These are phyloP conservation scores for Uloborus plumipes DNA, from an alignment of 2,888 invertebrate genomes.

Conservation along the genomic window DNA sequence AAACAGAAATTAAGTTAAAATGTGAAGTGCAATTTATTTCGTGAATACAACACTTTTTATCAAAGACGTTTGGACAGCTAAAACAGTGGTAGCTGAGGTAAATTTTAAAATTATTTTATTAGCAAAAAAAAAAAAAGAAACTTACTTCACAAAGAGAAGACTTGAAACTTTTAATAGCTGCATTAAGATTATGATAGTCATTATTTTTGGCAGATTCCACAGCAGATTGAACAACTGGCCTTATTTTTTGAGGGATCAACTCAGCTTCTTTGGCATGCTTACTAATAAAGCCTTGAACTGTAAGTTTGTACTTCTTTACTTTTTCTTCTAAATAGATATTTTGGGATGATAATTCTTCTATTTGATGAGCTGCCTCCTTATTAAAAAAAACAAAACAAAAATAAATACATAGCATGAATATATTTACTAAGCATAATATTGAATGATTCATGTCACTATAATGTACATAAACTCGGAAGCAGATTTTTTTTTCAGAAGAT, in stretches of 20 bases:
- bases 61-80: too few species aligned
- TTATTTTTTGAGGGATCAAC: slow-evolving; percentile 30
- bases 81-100: too few species aligned
- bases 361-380: slow-evolving; percentile 18
- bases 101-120: too few species aligned
- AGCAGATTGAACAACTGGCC: slow-evolving; percentile 26
- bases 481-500: too few species aligned
- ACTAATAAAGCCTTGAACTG: slow-evolving; percentile 39
- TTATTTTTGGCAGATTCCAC: slow-evolving; percentile 39
- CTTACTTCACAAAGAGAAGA: slow-evolving; percentile 33
- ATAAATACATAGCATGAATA: background rate
- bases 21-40: too few species aligned
- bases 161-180: slow-evolving; percentile 26
- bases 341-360: slow-evolving; percentile 12
- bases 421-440: too few species aligned
- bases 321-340: slow-evolving; percentile 32
- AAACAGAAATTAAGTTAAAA: too few species aligned
- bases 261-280: slow-evolving; percentile 43
- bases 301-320: slow-evolving; percentile 21
- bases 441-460: too few species aligned
- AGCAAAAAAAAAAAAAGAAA: background rate
- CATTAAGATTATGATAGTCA: slow-evolving; percentile 11
- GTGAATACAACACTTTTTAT: too few species aligned
- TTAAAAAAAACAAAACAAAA: background rate
- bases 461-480: too few species aligned